Conservation (phyloP, 2,797 vertebrate species). For the Cynodonichthys magdalenae region DNA sequence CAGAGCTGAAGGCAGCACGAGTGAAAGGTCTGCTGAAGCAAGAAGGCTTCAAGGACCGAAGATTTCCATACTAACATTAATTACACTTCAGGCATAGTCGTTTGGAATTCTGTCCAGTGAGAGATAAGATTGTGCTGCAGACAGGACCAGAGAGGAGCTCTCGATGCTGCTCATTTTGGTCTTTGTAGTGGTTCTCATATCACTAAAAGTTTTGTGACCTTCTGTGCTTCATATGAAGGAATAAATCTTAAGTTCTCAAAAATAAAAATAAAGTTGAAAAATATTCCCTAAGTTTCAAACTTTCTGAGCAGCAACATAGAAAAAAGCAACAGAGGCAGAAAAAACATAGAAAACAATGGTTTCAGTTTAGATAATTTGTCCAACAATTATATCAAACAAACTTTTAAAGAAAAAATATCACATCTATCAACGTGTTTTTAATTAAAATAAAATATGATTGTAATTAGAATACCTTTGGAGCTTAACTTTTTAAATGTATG, state of each 20-base stretch:
- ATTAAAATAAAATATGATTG: neutral
- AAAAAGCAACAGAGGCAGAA: neutral
- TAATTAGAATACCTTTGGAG: neutral
- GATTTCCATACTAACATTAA: slow-evolving; percentile 73
- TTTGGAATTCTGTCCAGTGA: slow-evolving; percentile 67
- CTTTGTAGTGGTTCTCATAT: slow-evolving; percentile 48
- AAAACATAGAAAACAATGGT: neutral
- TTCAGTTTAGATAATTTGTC: neutral
- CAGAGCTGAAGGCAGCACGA: slow-evolving; percentile 56
- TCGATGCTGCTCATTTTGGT: slow-evolving; percentile 40
- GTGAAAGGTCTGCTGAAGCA: slow-evolving; percentile 63
- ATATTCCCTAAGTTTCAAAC: neutral
- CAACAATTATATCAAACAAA: neutral
- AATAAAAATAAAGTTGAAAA: neutral
- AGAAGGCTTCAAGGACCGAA: slow-evolving; percentile 45
- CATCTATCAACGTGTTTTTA: neutral
- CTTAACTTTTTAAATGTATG: neutral
- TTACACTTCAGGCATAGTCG: slow-evolving; percentile 77
- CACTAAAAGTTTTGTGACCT: slow-evolving; percentile 41
- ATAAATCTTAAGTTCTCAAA: slow-evolving; percentile 37
- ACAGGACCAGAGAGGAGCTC: slow-evolving; percentile 46
- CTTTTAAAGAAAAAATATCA: neutral
- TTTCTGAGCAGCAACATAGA: neutral
- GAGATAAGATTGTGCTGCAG: slow-evolving; percentile 67
- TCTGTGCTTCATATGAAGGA: slow-evolving; percentile 33